phyloP scores from a whole-genome alignment of 2,113 vertebrate genomes.

The Gambusia holbrooki region DNA sequence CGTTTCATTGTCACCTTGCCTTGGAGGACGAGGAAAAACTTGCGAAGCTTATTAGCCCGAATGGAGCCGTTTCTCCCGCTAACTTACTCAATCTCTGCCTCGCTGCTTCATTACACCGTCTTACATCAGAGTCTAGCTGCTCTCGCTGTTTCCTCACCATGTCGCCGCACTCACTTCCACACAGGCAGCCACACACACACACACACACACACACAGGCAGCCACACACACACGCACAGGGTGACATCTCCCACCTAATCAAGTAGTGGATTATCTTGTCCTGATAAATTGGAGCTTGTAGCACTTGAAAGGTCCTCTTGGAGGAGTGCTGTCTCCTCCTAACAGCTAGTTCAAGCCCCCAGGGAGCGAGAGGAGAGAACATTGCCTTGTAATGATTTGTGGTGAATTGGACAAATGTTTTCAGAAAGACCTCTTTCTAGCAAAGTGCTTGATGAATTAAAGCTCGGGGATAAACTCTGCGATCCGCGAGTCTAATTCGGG shows the following conservation, averaged over 20 bases:
- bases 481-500: conserved; percentile 8
- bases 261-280: conserved; percentile 83
- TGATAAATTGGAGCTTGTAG: conserved; percentile 82
- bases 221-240: conserved; percentile 46
- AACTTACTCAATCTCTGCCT: conserved; percentile 60
- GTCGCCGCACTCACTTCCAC: conserved; percentile 40
- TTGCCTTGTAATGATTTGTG: conserved; percentile 81
- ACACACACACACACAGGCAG: conserved; percentile 26
- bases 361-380: conserved; percentile 72
- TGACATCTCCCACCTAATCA: conserved; percentile 82
- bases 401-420: conserved; percentile 82
- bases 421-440: conserved; percentile 65
- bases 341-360: conserved; percentile 78
- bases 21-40: conserved; percentile 75
- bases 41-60: conserved; percentile 73
- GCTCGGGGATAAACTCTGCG: conserved; percentile 10
- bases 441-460: conserved; percentile 66
- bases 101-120: conserved; percentile 63
- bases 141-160: conserved; percentile 41
- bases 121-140: conserved; percentile 53
- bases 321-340: conserved; percentile 68
- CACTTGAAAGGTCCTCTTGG: conserved; percentile 79
- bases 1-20: conserved; percentile 79
- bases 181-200: conserved; percentile 34
- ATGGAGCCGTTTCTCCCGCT: conserved; percentile 52